phyloP scores from a whole-genome alignment of 2,888 invertebrate species.

The Catonia carolina region DNA sequence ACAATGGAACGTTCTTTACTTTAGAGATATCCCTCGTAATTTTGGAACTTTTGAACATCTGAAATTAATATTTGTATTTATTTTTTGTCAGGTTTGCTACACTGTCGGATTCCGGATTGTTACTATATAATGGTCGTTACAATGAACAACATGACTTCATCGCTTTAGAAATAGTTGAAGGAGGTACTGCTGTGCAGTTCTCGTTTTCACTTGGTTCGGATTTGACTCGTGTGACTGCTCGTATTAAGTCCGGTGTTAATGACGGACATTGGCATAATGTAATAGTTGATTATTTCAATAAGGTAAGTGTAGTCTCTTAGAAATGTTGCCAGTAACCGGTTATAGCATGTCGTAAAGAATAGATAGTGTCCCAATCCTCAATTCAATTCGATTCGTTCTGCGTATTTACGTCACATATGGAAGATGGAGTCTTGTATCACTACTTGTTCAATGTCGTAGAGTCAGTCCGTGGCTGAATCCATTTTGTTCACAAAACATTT shows the following conservation, averaged over 20 bases:
- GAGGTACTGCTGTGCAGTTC: slow-evolving; percentile 65
- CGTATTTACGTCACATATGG: no score
- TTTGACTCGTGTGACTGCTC: slow-evolving; percentile 55
- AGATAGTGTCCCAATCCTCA: no score
- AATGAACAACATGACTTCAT: slow-evolving; percentile 93
- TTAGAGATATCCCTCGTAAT: no score
- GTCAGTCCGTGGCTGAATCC: no score
- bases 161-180: slow-evolving; percentile 73
- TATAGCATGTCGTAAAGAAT: no score
- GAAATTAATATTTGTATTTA: no score
- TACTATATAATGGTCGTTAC: slow-evolving; percentile 92
- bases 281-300: slow-evolving; percentile 74
- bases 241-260: slow-evolving; percentile 64
- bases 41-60: no score
- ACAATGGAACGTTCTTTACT: no score
- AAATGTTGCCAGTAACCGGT: background rate
- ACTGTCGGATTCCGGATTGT: slow-evolving; percentile 69
- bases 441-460: no score
- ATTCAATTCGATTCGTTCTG: no score
- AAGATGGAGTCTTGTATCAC: no score
- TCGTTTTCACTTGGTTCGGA: slow-evolving; percentile 82
- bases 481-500: no score
- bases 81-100: slow-evolving; percentile 70
- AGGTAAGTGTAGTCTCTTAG: slow-evolving; percentile 44
- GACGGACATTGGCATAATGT: slow-evolving; percentile 90